Base-by-base conservation (phyloP, 2,888 invertebrate species). In the Cyclophora albipunctata region DNA sequence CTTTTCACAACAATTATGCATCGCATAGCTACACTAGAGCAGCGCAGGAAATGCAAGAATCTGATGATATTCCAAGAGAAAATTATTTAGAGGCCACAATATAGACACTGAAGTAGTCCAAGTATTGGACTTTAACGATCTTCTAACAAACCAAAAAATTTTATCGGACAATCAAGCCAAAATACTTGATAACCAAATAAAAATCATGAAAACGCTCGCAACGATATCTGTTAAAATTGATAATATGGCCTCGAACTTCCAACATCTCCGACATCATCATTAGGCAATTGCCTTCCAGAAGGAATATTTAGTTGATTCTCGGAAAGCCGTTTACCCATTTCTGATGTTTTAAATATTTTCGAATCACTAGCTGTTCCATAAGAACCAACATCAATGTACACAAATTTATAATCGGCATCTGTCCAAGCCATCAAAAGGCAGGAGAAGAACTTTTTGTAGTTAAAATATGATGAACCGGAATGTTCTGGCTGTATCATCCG, bases 181-280 rank as follows among this genome's bases (percentile, higher is more conserved):
- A 47, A 47, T 47, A 47, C 42, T 47, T 35, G 47, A 47, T 34
- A 47, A 47, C 47, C 47, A 47, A 47, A 42, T 47, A n/a, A 47
- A 47, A 42, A 47, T 47, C 35, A 47, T 47, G 34, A 47, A 47
- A 42, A 47, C 42, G 41, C 42, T 47, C 20, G 33, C 47, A 42
- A 47, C 42, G 41, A 33, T 47, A 42, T 42, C 47, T 42, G 47
- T 47, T 42, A 47, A 47, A 47, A 47, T 47, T 6, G 47, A 47
- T 42, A 47, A 47, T 42, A 33, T 47, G 41, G 47, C 47, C 42
- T 42, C 47, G 3, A 42, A 47, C 47, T 47, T n/a, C 41, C 47
- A 41, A 20, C n/a, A n/a, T n/a, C n/a, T n/a, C n/a, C n/a, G n/a
- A n/a, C n/a, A n/a, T n/a, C n/a, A n/a, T n/a, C n/a, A n/a, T n/a